A percentile compares a stretch with the other conserved stretches of the same genome.
Conservation (phyloP, 2,888 invertebrate genomes). For the Diabrotica balteata region DNA sequence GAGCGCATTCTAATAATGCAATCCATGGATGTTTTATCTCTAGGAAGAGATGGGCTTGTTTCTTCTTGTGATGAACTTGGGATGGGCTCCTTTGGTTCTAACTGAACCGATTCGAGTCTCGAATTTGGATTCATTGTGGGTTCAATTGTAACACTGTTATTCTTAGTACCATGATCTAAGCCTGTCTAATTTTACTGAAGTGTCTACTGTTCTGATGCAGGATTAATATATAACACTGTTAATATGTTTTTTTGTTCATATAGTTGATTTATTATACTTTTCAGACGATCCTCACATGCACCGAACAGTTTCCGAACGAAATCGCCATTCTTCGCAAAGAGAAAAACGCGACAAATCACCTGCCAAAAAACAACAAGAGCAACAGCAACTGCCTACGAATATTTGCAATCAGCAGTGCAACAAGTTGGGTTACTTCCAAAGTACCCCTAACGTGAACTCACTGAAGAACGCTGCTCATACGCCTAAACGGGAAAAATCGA, state of each 20-base stretch:
- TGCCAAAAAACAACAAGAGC: constrained; percentile 40
- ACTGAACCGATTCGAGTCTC: too few species aligned
- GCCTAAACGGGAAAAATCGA: constrained; percentile 54
- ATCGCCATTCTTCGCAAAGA: constrained; percentile 50
- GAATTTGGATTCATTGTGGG: too few species aligned
- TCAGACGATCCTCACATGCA: constrained; percentile 55
- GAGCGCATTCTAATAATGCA: too few species aligned
- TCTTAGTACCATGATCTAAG: too few species aligned
- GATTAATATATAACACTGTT: background rate
- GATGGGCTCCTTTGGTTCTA: too few species aligned
- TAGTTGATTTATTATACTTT: constrained; percentile 25
- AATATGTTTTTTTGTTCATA: too few species aligned
- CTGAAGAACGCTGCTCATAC: constrained; percentile 36
- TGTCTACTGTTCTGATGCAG: too few species aligned
- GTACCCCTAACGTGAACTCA: constrained; percentile 68
- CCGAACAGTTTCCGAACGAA: constrained; percentile 57
- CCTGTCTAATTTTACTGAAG: too few species aligned
- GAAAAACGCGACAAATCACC: constrained; percentile 54
- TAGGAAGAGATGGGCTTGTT: too few species aligned
- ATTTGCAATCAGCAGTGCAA: constrained; percentile 58
- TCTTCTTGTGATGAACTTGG: too few species aligned
- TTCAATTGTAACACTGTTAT: too few species aligned
- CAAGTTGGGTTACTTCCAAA: constrained; percentile 65
- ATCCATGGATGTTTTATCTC: too few species aligned
- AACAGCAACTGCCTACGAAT: constrained; percentile 41